Percentiles rank a stretch among this genome's conserved stretches.
Conservation (phyloP, 2,113 vertebrate species). For the Phalacrocorax brasilianus region DNA sequence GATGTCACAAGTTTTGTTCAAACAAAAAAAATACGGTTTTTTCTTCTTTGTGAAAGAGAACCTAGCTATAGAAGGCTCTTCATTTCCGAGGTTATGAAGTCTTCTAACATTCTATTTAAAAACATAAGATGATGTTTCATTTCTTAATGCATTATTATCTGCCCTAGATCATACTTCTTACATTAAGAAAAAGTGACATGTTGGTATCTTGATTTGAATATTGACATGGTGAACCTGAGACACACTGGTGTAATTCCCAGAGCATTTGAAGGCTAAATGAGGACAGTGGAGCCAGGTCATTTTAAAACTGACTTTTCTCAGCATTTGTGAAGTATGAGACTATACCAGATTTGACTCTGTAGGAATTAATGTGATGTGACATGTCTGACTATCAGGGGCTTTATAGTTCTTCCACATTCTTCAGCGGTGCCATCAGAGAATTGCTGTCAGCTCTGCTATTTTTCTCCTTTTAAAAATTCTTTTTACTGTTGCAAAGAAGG, state of each 20-base stretch:
- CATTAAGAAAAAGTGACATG: not conserved
- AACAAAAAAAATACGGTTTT: fast-evolving
- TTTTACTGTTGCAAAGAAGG: not conserved
- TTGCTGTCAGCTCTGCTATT: not conserved
- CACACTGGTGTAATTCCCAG: not conserved
- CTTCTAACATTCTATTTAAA: not conserved
- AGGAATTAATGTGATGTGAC: not conserved
- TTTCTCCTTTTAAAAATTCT: not conserved
- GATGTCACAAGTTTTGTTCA: not conserved
- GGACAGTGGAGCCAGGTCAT: not conserved
- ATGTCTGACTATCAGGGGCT: not conserved
- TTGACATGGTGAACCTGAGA: not conserved
- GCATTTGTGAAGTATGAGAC: not conserved
- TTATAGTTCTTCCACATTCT: not conserved
- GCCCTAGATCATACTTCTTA: not conserved
- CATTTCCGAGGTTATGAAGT: not conserved
- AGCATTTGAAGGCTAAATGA: not conserved
- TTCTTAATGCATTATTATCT: not conserved
- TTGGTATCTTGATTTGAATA: not conserved
- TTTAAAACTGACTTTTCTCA: not conserved
- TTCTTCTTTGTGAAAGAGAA: not conserved
- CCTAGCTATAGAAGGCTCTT: not conserved
- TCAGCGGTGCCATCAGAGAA: not conserved
- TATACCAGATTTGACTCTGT: not conserved
- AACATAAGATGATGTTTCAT: not conserved